phyloP scores from a whole-genome alignment of 2,113 vertebrate genomes.

The Eupsittula cactorum region DNA sequence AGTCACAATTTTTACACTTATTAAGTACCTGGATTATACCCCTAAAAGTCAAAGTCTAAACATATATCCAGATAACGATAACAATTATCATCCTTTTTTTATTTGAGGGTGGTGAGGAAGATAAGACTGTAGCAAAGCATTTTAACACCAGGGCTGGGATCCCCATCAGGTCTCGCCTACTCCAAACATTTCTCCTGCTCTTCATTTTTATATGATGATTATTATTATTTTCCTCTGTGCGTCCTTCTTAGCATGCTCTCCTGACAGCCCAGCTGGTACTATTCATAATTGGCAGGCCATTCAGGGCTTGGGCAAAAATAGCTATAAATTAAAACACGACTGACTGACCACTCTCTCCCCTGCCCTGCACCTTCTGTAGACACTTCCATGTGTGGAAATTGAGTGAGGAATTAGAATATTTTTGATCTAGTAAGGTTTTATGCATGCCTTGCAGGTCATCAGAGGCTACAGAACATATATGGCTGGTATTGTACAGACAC shows the following conservation, averaged over 20 bases:
- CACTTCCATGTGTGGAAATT: constrained; percentile 38
- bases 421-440: neutral
- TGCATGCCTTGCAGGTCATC: neutral
- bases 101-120: rapidly evolving
- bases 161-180: neutral
- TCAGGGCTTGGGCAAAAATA: constrained; percentile 62
- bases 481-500: neutral
- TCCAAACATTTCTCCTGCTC: neutral
- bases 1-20: neutral
- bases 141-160: neutral
- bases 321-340: constrained; percentile 62
- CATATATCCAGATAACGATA: neutral
- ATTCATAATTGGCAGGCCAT: constrained; percentile 56
- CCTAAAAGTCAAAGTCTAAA: neutral
- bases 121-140: neutral
- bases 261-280: constrained; percentile 62
- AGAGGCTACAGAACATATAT: neutral
- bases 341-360: constrained; percentile 64
- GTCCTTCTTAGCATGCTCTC: constrained; percentile 42
- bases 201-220: neutral
- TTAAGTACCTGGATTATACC: neutral
- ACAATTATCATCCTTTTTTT: neutral
- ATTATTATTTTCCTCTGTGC: neutral
- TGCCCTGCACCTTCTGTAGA: constrained; percentile 66
- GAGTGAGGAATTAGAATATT: neutral